Base-by-base conservation (phyloP, 2,797 vertebrate genomes). In the Rhadinocentrus ornatus region DNA sequence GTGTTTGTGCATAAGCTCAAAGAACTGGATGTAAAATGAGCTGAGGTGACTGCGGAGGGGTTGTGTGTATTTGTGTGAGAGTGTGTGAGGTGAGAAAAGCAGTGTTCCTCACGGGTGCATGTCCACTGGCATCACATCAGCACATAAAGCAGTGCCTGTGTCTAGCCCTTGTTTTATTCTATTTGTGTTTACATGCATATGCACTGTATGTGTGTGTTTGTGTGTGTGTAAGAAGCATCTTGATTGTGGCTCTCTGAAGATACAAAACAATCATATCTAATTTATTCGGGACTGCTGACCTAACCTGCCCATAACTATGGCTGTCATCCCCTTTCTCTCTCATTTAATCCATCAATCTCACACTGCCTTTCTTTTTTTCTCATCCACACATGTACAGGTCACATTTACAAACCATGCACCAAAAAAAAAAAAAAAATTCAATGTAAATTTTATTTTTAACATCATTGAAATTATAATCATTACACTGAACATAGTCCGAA, bases 51-150 rank as follows among this genome's bases (percentile, higher is more conserved):
- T 75, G 79, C 2, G 0, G 59, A 62, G 69, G 73, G 56, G 62
- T 61, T 82, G 83, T 83, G 83, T 86, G 79, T 82, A 53, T 72
- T 62, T 78, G 63, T 88, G 84, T 66, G 69, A 41, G 53, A 71
- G 71, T 77, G 80, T 81, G 77, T 75, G 85, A 89, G 86, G 91
- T 89, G 88, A 88, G 88, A 90, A 91, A 90, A 90, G 86, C 88
- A 76, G 64, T 87, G 84, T 88, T 93, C 85, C 86, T 88, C 81
- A 78, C 53, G 86, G 89, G 76, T 86, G 84, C 78, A 76, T 86
- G 92, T 94, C 91, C 88, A 88, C 70, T 89, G 86, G 86, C 80
- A 94, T 93, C 87, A 93, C 87, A 89, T 93, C 93, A 93, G 59
- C 78, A 89, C 90, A 92, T 92, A 91, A 92, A 92, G 87, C 84